phyloP scores from a whole-genome alignment of 2,888 invertebrate genomes.

The Tachina lurida region DNA sequence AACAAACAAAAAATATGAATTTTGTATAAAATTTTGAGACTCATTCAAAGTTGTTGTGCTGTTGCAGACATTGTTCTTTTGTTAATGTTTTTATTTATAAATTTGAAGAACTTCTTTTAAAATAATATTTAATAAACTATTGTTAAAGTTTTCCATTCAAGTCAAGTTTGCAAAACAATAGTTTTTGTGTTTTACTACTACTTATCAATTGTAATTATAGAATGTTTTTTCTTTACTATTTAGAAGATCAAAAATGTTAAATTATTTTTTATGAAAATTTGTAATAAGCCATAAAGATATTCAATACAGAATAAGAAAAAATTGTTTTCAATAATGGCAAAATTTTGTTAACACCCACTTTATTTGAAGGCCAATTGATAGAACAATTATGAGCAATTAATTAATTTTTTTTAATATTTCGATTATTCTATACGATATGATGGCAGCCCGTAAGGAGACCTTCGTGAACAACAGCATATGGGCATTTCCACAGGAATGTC shows the following conservation, averaged over 20 bases:
- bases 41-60: not conserved
- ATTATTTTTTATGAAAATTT: constrained; percentile 26
- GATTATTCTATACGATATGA: too few relatives aligned
- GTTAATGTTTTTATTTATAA: constrained; percentile 57
- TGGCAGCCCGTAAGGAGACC: too few relatives aligned
- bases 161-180: constrained; percentile 66
- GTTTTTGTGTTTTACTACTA: not conserved
- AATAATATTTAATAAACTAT: constrained; percentile 33
- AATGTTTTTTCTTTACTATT: not conserved
- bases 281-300: constrained; percentile 25
- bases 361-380: constrained; percentile 58
- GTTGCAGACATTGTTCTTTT: constrained; percentile 24
- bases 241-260: constrained; percentile 21
- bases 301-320: not conserved
- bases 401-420: not conserved
- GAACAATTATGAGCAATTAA: constrained; percentile 11
- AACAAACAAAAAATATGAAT: not conserved
- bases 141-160: constrained; percentile 34
- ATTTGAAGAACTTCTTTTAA: constrained; percentile 47
- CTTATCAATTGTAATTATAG: not conserved
- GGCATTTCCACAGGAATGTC: too few relatives aligned
- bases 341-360: constrained; percentile 67
- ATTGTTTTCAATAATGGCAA: constrained; percentile 22
- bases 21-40: not conserved
- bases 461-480: too few relatives aligned